phyloP scores from a whole-genome alignment of 1,140 invertebrate genomes.

The Linepithema humile region DNA sequence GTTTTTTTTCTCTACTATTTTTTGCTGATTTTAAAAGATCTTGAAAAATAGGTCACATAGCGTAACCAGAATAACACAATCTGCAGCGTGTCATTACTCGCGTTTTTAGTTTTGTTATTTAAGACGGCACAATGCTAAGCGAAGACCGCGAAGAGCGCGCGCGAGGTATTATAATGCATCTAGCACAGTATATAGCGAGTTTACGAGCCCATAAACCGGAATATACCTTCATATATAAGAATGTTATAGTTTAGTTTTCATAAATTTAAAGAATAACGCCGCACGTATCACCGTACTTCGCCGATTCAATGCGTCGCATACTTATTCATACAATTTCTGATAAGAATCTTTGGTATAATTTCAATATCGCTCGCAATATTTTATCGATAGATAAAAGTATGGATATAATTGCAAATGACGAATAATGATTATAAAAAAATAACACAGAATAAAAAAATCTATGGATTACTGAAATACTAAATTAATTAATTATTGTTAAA shows the following conservation, averaged over 20 bases:
- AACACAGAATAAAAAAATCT: too few species aligned
- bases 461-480: too few species aligned
- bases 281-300: neutral
- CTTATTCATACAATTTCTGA: slow-evolving; percentile 4
- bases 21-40: neutral
- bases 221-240: slow-evolving; percentile 79
- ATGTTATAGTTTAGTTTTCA: slow-evolving; percentile 78
- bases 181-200: slow-evolving; percentile 66
- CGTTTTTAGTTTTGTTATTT: slow-evolving; percentile 57
- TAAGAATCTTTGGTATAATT: neutral
- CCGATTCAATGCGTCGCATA: slow-evolving; percentile 5
- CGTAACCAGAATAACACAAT: neutral
- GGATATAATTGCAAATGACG: too few species aligned
- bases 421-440: too few species aligned
- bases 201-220: slow-evolving; percentile 79
- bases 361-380: neutral
- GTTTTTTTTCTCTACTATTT: neutral
- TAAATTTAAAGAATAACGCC: slow-evolving; percentile 69
- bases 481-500: neutral
- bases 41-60: neutral
- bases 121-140: slow-evolving; percentile 29
- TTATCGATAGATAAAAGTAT: slow-evolving; percentile 18
- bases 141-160: neutral
- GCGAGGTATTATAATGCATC: slow-evolving; percentile 74
- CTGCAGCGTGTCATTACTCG: neutral